Evolutionary conservation across 1,140 invertebrate species (phyloP).

Genomic region (Drosophila azteca): DNA sequence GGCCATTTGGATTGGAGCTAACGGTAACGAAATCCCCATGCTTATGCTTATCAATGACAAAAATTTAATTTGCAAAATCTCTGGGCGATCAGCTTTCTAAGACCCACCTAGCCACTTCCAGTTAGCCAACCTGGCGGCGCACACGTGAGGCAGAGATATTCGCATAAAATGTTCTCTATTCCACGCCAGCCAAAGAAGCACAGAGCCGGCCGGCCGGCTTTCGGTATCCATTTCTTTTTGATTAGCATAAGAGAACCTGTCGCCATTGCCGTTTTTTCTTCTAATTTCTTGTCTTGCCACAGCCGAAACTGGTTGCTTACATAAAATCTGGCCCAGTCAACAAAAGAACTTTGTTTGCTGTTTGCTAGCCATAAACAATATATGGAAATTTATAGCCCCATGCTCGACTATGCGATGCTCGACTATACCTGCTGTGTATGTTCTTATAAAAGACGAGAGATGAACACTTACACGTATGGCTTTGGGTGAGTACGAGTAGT

Average conservation of each 20-base stretch:
- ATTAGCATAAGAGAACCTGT: slow-evolving; percentile 76
- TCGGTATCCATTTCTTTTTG: slow-evolving; percentile 36
- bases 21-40: slow-evolving; percentile 19
- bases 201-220: slow-evolving; percentile 40
- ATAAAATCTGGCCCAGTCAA: slow-evolving; percentile 64
- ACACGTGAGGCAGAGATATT: slow-evolving; percentile 60
- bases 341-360: slow-evolving; percentile 50
- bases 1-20: slow-evolving; percentile 30
- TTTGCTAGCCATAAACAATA: slow-evolving; percentile 32
- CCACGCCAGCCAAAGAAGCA: slow-evolving; percentile 12
- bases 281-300: slow-evolving; percentile 29
- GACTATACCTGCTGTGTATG: slow-evolving; percentile 4
- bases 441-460: slow-evolving; percentile 4
- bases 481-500: slow-evolving; percentile 90
- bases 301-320: slow-evolving; percentile 65
- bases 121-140: slow-evolving; percentile 30
- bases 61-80: slow-evolving; percentile 33
- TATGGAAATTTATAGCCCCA: slow-evolving; percentile 20
- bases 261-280: slow-evolving; percentile 38
- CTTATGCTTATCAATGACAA: slow-evolving; percentile 35
- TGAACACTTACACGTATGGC: slow-evolving; percentile 90
- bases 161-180: slow-evolving; percentile 1
- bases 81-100: slow-evolving; percentile 51
- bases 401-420: slow-evolving; percentile 1
- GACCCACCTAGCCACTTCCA: slow-evolving; percentile 24